Percentiles rank a stretch among this genome's conserved stretches.
phyloP scores from a whole-genome alignment of 2,113 vertebrate species.

The Mormyrus lacerda region DNA sequence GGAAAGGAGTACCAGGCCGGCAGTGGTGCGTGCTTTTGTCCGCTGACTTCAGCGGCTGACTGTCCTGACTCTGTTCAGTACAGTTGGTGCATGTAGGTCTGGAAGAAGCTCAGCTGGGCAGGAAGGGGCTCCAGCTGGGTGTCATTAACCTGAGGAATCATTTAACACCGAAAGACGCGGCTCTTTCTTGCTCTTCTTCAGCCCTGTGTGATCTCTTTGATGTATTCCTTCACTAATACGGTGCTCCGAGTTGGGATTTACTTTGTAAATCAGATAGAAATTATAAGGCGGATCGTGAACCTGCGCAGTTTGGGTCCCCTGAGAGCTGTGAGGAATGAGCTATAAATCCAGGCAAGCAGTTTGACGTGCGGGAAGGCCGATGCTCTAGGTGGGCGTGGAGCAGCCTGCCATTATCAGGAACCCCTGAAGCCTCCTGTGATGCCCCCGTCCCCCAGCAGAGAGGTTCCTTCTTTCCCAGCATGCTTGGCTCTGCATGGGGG shows the following conservation, averaged over 20 bases:
- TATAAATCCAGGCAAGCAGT: not conserved
- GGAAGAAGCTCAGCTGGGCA: not conserved
- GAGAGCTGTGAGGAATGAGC: not conserved
- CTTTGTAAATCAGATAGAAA: not conserved
- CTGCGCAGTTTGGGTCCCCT: not conserved
- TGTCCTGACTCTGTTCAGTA: not conserved
- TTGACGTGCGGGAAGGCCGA: not conserved
- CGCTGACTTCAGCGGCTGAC: not conserved
- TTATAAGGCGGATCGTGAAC: not conserved
- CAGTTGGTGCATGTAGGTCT: not conserved
- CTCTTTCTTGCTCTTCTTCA: not conserved
- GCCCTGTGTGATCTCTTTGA: not conserved
- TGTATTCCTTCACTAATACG: not conserved
- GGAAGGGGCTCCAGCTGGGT: not conserved
- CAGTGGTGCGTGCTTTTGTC: not conserved
- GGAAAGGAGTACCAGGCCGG: not conserved
- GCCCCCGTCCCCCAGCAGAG: not conserved
- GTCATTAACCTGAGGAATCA: not conserved
- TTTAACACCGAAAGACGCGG: not conserved
- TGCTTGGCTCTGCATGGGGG: not conserved
- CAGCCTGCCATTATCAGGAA: not conserved
- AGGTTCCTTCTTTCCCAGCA: not conserved
- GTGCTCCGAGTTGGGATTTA: not conserved
- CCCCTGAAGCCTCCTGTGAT: not conserved
- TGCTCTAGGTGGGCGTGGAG: not conserved